Evolutionary conservation across 2,113 vertebrate species (phyloP).

Genomic region (Grammomys dolichurus): DNA sequence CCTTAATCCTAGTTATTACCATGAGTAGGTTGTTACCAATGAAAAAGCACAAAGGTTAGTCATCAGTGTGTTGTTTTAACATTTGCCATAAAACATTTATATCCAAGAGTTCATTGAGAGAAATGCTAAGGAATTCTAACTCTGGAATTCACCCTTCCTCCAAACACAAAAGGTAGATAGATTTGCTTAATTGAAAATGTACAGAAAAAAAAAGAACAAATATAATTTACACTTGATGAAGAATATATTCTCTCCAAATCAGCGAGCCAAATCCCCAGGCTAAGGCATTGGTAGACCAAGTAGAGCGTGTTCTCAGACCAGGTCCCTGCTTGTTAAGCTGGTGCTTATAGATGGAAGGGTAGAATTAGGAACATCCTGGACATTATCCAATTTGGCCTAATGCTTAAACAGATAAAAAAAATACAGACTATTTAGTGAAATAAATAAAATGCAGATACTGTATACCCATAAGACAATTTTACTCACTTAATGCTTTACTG

Average conservation of each 20-base stretch:
- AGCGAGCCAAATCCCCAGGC: neutral
- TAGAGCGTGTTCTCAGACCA: neutral
- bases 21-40: conserved; percentile 30
- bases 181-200: conserved; percentile 35
- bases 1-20: conserved; percentile 32
- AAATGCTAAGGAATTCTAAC: conserved; percentile 65
- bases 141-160: neutral
- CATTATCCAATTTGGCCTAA: neutral
- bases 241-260: conserved; percentile 23
- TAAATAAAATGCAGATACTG: neutral
- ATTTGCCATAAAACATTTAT: conserved; percentile 64
- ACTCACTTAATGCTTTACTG: conserved; percentile 11
- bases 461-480: neutral
- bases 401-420: neutral
- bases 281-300: neutral
- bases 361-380: neutral
- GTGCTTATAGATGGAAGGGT: neutral
- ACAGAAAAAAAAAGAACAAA: neutral
- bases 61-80: conserved; percentile 62
- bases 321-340: neutral
- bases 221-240: conserved; percentile 23
- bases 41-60: conserved; percentile 79
- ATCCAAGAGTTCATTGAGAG: conserved; percentile 35
- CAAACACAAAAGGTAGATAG: neutral
- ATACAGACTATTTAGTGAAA: conserved; percentile 2